Percentiles rank a stretch among this genome's conserved stretches.
Evolutionary conservation across 2,113 vertebrate genomes (phyloP).

Genomic region (Oplegnathus fasciatus): DNA sequence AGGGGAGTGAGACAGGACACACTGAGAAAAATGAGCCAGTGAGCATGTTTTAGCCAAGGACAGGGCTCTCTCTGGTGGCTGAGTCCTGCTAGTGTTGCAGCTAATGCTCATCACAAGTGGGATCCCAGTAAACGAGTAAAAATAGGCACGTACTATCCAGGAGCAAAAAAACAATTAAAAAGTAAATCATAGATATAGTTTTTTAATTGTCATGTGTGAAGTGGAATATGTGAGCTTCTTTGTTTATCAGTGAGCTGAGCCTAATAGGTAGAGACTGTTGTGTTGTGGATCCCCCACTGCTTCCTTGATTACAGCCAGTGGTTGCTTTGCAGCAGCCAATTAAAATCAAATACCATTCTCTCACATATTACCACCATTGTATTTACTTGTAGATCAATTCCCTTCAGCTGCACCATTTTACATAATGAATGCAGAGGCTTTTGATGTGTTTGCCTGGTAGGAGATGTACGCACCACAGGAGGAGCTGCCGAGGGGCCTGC

Average conservation of each 20-base stretch:
- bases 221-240: constrained; percentile 26
- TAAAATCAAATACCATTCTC: constrained; percentile 74
- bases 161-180: constrained; percentile 15
- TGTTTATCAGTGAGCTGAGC: constrained; percentile 61
- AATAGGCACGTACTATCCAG: constrained; percentile 6
- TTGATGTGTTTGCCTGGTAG: constrained; percentile 68
- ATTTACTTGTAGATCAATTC: constrained; percentile 73
- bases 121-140: not conserved
- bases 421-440: constrained; percentile 74
- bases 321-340: constrained; percentile 76
- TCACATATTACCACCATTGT: constrained; percentile 67
- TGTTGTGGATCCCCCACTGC: constrained; percentile 66
- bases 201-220: constrained; percentile 55
- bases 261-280: constrained; percentile 64
- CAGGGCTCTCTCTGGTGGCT: constrained; percentile 77
- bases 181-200: constrained; percentile 38
- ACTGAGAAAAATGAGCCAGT: not conserved
- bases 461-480: constrained; percentile 41
- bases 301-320: constrained; percentile 74
- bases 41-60: constrained; percentile 42
- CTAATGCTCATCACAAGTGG: not conserved
- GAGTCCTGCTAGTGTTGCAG: constrained; percentile 52
- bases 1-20: not conserved
- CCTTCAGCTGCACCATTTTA: constrained; percentile 69
- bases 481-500: constrained; percentile 42